phyloP scores from a whole-genome alignment of 1,140 invertebrate genomes.

The Phortica variegata region DNA sequence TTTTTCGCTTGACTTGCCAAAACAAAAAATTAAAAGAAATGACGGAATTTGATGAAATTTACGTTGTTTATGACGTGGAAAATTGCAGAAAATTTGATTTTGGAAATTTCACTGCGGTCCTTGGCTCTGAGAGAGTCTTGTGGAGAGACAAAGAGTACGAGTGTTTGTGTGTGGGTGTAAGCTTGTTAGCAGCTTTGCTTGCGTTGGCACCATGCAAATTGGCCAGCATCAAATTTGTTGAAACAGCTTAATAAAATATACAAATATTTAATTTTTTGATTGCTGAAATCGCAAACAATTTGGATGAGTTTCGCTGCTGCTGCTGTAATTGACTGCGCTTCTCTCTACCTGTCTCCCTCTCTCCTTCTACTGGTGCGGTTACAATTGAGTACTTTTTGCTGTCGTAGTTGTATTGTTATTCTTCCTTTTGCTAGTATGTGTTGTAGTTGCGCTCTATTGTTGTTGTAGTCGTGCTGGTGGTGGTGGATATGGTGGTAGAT shows the following conservation, averaged over 20 bases:
- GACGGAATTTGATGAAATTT: slow-evolving; percentile 16
- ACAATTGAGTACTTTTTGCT: neutral
- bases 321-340: neutral
- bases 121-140: no score
- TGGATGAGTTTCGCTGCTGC: slow-evolving; percentile 25
- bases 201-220: no score
- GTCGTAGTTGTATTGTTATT: slow-evolving; percentile 14
- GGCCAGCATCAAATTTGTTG: no score
- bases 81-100: slow-evolving; percentile 3
- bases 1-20: slow-evolving; percentile 7
- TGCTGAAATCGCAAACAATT: slow-evolving; percentile 16
- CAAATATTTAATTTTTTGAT: no score
- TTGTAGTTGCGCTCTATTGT: slow-evolving; percentile 11
- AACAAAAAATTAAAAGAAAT: slow-evolving; percentile 10
- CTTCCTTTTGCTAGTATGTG: slow-evolving; percentile 11
- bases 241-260: no score
- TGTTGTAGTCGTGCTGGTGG: slow-evolving; percentile 15
- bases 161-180: slow-evolving; percentile 14
- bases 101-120: no score
- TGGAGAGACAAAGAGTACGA: no score
- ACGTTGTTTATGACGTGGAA: neutral
- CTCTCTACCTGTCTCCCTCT: neutral
- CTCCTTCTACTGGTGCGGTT: slow-evolving; percentile 14
- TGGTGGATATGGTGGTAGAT: slow-evolving; percentile 12
- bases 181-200: no score